Percentiles rank a stretch among this genome's conserved stretches.
Conservation (phyloP, 2,888 invertebrate species). For the Pristionchus japonicus region DNA sequence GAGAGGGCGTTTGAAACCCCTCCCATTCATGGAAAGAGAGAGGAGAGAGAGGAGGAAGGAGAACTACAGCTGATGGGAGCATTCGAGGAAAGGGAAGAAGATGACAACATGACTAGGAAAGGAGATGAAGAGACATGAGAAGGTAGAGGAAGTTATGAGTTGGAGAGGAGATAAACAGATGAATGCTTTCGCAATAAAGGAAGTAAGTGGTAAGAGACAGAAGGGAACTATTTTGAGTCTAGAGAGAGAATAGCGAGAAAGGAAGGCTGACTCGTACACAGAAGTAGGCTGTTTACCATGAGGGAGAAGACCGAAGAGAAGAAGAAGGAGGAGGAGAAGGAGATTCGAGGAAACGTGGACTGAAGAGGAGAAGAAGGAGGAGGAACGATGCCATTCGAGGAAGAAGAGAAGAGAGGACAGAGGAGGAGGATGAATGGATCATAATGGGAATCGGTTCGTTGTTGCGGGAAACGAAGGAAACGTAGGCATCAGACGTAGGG, state of each 20-base stretch:
- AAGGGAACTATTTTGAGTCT: not conserved
- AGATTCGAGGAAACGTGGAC: constrained; percentile 43
- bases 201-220: not conserved
- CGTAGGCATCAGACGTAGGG: no score
- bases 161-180: not conserved
- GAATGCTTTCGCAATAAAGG: not conserved
- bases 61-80: not conserved
- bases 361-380: constrained; percentile 12
- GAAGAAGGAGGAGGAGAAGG: constrained; percentile 44
- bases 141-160: not conserved
- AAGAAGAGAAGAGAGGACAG: not conserved
- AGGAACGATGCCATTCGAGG: no score
- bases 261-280: not conserved
- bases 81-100: not conserved
- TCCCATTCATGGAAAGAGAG: no score
- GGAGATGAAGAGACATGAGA: not conserved
- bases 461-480: not conserved
- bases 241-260: not conserved
- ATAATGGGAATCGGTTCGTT: constrained; percentile 46
- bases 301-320: no score
- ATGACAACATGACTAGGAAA: not conserved
- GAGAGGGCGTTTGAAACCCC: no score
- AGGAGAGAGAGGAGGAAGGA: not conserved
- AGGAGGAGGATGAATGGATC: constrained; percentile 48
- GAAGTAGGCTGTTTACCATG: constrained; percentile 7